Conservation (phyloP, 1,140 invertebrate species). For the Conus ventricosus region DNA sequence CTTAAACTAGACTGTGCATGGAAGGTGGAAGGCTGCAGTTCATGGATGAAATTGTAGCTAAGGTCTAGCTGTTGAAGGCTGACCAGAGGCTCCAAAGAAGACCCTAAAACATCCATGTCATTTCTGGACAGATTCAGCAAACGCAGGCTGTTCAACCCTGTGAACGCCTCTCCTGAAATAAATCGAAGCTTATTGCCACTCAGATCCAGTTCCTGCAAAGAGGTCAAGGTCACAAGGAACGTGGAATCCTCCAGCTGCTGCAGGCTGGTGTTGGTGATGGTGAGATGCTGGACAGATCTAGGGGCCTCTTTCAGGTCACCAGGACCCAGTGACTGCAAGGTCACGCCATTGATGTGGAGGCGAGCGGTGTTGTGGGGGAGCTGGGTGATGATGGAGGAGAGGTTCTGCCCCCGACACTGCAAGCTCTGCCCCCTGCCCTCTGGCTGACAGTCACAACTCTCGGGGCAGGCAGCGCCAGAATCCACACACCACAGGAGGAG, state of each 20-base stretch:
- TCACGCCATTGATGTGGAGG: neutral
- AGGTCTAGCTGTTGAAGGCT: constrained; percentile 51
- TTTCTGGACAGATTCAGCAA: constrained; percentile 59
- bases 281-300: constrained; percentile 19
- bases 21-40: constrained; percentile 48
- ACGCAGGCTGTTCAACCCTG: constrained; percentile 44
- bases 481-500: neutral
- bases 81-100: constrained; percentile 43
- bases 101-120: constrained; percentile 43
- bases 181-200: constrained; percentile 51
- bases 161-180: constrained; percentile 50
- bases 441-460: constrained; percentile 22
- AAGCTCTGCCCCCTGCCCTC: constrained; percentile 25
- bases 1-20: constrained; percentile 43
- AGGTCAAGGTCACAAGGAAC: constrained; percentile 42
- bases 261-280: constrained; percentile 43
- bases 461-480: constrained; percentile 9
- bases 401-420: constrained; percentile 18
- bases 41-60: constrained; percentile 48
- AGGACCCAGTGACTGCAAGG: constrained; percentile 27
- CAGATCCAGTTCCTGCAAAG: constrained; percentile 52
- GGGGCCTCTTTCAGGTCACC: constrained; percentile 32
- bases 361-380: constrained; percentile 19
- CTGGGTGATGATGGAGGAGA: constrained; percentile 19
- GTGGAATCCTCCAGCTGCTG: constrained; percentile 43